Base-by-base conservation (phyloP, 2,797 vertebrate genomes). In the Oryzias dopingdopingensis region DNA sequence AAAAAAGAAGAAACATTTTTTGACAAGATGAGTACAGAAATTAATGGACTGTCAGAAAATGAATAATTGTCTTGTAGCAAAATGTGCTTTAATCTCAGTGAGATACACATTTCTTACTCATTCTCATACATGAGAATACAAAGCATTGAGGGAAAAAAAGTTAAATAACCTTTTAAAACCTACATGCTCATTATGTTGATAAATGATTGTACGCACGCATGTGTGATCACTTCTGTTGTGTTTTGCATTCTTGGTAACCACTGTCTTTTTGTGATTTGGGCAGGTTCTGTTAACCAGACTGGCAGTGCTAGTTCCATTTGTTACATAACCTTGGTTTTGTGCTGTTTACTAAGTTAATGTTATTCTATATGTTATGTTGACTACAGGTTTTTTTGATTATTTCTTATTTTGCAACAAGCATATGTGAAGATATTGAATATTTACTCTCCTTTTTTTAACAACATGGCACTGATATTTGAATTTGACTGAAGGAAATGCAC, bases 81-180 rank as follows among this genome's bases (percentile, higher is more conserved):
- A 97, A 96, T 96, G 96, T 97, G 95, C 95, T 94, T 97, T 99
- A 94, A 99, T 99, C 96, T 99, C 96, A 98, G 93, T 98, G 97
- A 99, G 96, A 99, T 98, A 94, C 93, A 93, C 94, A 91, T 94
- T 89, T 95, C 88, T 95, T 96, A 94, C 94, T 94, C 95, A 93
- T 99, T 99, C 96, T 99, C 96, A 94, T 97, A 95, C 93, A 85
- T 89, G 96, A 99, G 96, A 99, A 98, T 96, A 95, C 94, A 93
- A 95, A 96, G 94, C 94, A 88, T 90, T 74, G 84, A 89, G 87
- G 93, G 88, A 81, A 93, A 92, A 37, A 86, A 86, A 74, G 83
- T 80, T 70, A 75, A 84, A 81, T 84, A 85, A 90, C 76, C 80
- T 87, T 87, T 90, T 87, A 84, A 88, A 92, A 88, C 94, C 94